phyloP scores from a whole-genome alignment of 1,140 invertebrate species.

The Zaprionus africanus region DNA sequence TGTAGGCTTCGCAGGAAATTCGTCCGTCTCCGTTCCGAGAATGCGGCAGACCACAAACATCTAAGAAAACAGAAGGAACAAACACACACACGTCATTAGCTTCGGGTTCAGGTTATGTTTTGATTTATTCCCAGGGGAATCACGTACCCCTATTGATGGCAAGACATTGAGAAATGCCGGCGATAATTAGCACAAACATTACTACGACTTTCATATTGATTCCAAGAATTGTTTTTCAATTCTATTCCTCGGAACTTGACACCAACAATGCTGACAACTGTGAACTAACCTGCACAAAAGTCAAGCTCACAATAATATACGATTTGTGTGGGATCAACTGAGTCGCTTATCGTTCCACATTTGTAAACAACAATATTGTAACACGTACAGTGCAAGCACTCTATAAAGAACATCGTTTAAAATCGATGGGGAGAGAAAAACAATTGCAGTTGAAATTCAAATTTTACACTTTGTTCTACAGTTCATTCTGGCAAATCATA shows the following conservation, averaged over 20 bases:
- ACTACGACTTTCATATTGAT: conserved; percentile 1
- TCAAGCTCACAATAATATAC: neutral
- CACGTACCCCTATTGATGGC: neutral
- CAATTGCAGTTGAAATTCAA: neutral
- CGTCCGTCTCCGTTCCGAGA: conserved; percentile 31
- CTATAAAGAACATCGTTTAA: neutral
- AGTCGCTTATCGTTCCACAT: neutral
- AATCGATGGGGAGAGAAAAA: neutral
- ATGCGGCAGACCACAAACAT: conserved; percentile 16
- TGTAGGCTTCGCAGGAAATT: conserved; percentile 29
- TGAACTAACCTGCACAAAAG: conserved; percentile 6
- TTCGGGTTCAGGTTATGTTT: neutral
- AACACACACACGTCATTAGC: neutral
- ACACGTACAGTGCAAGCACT: neutral
- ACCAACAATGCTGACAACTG: neutral
- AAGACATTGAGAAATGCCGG: neutral
- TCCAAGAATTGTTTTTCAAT: neutral
- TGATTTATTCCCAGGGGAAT: neutral
- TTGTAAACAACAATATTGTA: neutral
- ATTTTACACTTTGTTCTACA: neutral
- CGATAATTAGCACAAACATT: neutral
- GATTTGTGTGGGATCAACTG: neutral
- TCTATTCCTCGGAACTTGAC: neutral
- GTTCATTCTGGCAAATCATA: neutral
- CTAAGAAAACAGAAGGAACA: neutral